These are phyloP conservation scores for Onthophagus taurus DNA, from an alignment of 1,140 invertebrate genomes.

Conservation along the genomic window DNA sequence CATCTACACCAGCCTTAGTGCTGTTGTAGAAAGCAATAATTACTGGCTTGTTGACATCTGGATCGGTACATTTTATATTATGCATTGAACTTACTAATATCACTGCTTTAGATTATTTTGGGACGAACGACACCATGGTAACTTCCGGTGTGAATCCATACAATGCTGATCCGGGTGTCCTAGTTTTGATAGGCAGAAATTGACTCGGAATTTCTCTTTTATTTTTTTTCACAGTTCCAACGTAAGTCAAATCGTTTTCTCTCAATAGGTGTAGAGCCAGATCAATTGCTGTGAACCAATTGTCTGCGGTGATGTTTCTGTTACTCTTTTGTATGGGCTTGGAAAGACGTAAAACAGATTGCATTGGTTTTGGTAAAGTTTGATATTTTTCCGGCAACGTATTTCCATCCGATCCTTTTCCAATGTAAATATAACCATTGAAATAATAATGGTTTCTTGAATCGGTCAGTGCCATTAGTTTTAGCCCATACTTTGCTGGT, in stretches of 20 bases:
- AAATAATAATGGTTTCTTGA: constrained; percentile 30
- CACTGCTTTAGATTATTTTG: too few species aligned
- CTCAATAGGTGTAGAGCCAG: constrained; percentile 28
- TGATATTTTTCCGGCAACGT: too few species aligned
- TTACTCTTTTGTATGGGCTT: constrained; percentile 26
- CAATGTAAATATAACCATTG: constrained; percentile 31
- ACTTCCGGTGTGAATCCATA: constrained; percentile 31
- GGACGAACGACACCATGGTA: too few species aligned
- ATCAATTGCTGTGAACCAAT: constrained; percentile 36
- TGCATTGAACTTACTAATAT: too few species aligned
- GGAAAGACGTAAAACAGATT: constrained; percentile 23
- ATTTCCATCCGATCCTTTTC: constrained; percentile 31
- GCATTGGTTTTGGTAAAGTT: constrained; percentile 20
- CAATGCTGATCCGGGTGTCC: constrained; percentile 6
- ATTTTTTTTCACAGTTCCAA: constrained; percentile 7
- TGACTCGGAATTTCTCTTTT: constrained; percentile 12
- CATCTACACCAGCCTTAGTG: too few species aligned
- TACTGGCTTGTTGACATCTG: too few species aligned
- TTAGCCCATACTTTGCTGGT: constrained; percentile 40
- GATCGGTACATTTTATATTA: too few species aligned
- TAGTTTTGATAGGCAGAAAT: constrained; percentile 3
- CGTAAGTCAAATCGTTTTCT: constrained; percentile 23
- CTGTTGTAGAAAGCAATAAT: too few species aligned
- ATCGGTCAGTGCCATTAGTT: constrained; percentile 35
- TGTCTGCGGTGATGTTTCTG: constrained; percentile 32